Conservation (phyloP, 2,888 invertebrate genomes). For the Protonemura montana region DNA sequence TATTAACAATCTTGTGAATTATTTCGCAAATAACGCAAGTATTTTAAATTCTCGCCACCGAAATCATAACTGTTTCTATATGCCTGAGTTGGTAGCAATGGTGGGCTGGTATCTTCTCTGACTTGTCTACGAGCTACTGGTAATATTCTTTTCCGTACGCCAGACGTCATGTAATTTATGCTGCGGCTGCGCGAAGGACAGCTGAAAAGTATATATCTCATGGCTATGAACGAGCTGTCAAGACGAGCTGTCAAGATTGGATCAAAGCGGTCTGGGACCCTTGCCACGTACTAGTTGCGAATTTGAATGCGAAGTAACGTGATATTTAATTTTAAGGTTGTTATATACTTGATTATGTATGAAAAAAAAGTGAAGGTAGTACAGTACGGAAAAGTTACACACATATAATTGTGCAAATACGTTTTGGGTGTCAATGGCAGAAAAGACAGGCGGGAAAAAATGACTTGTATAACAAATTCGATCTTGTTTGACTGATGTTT, state of each 20-base stretch:
- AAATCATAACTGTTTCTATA: too few relatives aligned
- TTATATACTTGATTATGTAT: neutral
- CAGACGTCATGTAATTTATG: neutral
- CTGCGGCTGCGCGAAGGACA: neutral
- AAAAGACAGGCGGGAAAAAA: neutral
- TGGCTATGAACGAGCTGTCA: neutral
- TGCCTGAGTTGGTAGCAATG: too few relatives aligned
- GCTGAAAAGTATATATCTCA: neutral
- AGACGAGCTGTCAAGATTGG: neutral
- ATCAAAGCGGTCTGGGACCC: neutral
- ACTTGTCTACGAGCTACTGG: neutral
- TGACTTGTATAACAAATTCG: neutral
- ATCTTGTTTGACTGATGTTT: neutral
- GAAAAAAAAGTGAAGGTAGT: conserved; percentile 2
- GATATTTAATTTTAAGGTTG: neutral
- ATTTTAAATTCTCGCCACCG: too few relatives aligned
- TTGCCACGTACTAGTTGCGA: neutral
- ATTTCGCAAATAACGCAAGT: too few relatives aligned
- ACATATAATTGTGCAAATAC: neutral
- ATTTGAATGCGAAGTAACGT: neutral
- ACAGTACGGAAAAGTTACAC: neutral
- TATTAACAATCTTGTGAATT: too few relatives aligned
- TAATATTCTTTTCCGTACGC: neutral
- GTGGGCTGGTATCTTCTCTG: too few relatives aligned
- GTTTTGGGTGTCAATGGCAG: neutral